Base-by-base conservation (phyloP, 23 tunicate species). In the Oikopleura dioica region DNA sequence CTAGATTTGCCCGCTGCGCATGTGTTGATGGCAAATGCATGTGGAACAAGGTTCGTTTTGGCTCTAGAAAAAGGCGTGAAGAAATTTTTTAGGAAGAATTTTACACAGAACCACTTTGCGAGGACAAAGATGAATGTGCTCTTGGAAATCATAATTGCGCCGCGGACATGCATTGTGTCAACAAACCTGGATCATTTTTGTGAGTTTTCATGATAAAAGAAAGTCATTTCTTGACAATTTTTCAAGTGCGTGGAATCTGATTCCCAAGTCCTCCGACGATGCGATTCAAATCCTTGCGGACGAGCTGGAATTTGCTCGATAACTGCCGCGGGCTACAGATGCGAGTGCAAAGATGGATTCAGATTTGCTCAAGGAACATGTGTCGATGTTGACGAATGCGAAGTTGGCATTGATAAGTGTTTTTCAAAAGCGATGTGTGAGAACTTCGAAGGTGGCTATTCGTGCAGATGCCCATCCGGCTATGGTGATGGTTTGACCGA, bases 31-130 rank as follows among this genome's bases (percentile, higher is more conserved):
- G 33, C 4, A 2, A 4, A 23, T 63, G 72, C 33, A 23, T 12
- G 5, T 63, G 72, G 72, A 63, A 63, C 33, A 63, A 63, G 72
- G 72, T 63, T n/a, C n/a, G n/a, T n/a, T n/a, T n/a, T n/a, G n/a
- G n/a, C n/a, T n/a, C n/a, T n/a, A n/a, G n/a, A n/a, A n/a, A n/a
- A n/a, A n/a, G n/a, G n/a, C n/a, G n/a, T n/a, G n/a, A n/a, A n/a
- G n/a, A n/a, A n/a, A n/a, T n/a, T n/a, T n/a, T n/a, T n/a, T n/a
- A n/a, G n/a, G n/a, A n/a, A n/a, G n/a, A n/a, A n/a, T n/a, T n/a
- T n/a, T 44, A 44, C 55, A 9, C 9, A 9, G 55, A 44, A 44
- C 55, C 55, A 16, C 9, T 44, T 44, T 44, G 55, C 55, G 55
- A 44, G 16, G 55, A 44, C 55, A 9, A 9, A 16, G 55, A 44